Evolutionary conservation across 2,113 vertebrate species (phyloP), one percentile per base, ranked within the genome.

Genomic region (Seriola dumerili): DNA sequence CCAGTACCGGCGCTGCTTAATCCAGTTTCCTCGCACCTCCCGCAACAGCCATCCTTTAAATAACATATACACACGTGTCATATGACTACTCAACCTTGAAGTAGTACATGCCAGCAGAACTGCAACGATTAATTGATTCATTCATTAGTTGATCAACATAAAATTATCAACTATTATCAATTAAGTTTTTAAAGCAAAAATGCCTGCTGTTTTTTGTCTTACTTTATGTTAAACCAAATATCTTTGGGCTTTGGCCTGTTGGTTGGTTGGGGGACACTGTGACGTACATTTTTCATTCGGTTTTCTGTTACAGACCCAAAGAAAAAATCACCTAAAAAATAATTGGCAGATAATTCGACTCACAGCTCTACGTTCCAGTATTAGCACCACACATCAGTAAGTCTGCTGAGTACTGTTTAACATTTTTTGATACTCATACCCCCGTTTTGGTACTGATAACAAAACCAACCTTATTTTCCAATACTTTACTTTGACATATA

Each of bases 1-100:
- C 98, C 98, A 99, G 92, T 97, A 97, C 34, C 96, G 96, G 25
- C 97, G 96, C 14, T 97, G 96, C 54, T 96, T 96, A 65, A 98
- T 95, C 98, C 98, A 99, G 46, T 95, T 94, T 0, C 96, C 94
- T 1, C 95, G 94, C 73, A 97, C 96, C 88, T 99, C 97, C 5
- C 96, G 92, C 82, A 97, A 95, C 87, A 99, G 95, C 98, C 98
- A 99, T 46, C 98, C 98, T 99, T 74, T 55, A 71, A 72, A 72
- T 10, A 36, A 73, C 61, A 76, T 10, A 68, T 17, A 87, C 38
- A 88, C 34, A 61, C 1, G 64, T 13, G 38, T 78, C 48, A 66
- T 23, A 13, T 58, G 61, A 78, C 8, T 54, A 69, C 5, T 70
- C 14, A 52, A 55, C 16, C 25, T 25, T 29, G 0, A 61, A 83